Evolutionary conservation across 2,113 vertebrate genomes (phyloP).

Genomic region (Suricata suricatta): DNA sequence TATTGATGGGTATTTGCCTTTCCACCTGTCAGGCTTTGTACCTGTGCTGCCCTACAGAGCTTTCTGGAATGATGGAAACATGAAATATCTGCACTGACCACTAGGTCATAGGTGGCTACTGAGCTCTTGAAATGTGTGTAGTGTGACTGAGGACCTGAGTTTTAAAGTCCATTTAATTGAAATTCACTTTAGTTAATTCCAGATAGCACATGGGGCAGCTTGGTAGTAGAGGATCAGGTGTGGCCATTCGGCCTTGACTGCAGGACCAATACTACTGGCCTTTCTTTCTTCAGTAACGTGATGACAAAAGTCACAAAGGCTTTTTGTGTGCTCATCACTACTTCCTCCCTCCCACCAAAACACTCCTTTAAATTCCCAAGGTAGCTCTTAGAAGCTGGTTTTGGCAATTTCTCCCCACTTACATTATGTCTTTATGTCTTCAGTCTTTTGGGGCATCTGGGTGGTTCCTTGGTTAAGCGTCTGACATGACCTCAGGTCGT

Average conservation of each 20-base stretch:
- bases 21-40: background rate
- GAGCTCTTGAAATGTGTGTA: background rate
- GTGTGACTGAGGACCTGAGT: background rate
- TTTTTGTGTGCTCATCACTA: background rate
- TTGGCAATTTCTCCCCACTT: background rate
- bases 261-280: background rate
- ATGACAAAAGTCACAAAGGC: background rate
- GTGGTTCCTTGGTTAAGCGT: too few species aligned
- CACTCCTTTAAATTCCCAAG: background rate
- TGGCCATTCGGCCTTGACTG: background rate
- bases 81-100: background rate
- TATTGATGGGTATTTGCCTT: background rate
- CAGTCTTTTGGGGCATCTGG: background rate
- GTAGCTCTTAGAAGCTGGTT: constrained; percentile 1
- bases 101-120: background rate
- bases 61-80: background rate
- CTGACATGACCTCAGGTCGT: too few species aligned
- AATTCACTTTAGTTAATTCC: background rate
- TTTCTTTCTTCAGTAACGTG: constrained; percentile 11
- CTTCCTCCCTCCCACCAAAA: background rate
- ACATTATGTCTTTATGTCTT: background rate
- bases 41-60: background rate
- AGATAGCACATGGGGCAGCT: background rate
- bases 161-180: background rate
- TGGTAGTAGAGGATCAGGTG: background rate